phyloP scores from a whole-genome alignment of 2,797 vertebrate species.

The Hylomyscus alleni region DNA sequence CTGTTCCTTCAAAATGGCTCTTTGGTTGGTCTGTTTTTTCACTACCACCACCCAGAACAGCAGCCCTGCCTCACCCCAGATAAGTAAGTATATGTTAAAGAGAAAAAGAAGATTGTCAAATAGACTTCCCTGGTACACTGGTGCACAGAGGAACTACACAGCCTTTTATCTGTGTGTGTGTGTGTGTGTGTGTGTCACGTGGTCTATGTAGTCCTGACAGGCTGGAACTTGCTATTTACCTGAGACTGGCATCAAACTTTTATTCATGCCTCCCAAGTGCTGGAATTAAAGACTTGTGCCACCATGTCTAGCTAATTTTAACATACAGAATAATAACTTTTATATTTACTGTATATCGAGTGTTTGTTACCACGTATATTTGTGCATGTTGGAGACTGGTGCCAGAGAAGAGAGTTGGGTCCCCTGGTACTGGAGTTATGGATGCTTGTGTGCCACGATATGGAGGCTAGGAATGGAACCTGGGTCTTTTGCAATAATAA shows the following conservation, averaged over 20 bases:
- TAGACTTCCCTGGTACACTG: background rate
- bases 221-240: background rate
- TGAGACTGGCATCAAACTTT: background rate
- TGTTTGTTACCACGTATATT: background rate
- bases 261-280: background rate
- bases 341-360: background rate
- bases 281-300: background rate
- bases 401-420: background rate
- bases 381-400: background rate
- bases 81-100: background rate
- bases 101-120: background rate
- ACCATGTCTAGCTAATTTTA: background rate
- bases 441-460: background rate
- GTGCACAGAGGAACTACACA: background rate
- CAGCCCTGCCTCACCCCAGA: background rate
- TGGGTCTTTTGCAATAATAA: background rate
- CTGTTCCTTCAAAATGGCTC: constrained; percentile 25
- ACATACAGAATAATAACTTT: background rate
- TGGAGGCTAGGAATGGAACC: background rate
- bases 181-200: no score
- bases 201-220: background rate
- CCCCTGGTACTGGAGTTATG: background rate
- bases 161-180: background rate
- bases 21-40: background rate
- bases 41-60: background rate